A percentile compares a stretch with the other conserved stretches of the same genome.
Conservation (phyloP, 2,797 vertebrate genomes). For the Serranus cabrilla region DNA sequence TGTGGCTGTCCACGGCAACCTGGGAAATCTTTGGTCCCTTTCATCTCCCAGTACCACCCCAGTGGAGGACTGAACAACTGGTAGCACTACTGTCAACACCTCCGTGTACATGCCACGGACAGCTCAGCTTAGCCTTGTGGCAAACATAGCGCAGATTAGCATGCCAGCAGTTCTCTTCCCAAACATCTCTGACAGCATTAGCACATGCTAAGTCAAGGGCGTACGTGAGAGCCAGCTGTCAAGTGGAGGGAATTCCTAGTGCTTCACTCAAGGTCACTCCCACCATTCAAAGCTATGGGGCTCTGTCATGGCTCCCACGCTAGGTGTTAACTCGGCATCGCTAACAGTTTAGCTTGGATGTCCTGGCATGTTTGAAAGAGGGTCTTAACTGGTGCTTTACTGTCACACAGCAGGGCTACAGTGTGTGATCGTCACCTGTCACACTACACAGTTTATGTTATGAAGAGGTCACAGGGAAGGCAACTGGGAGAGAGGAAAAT, state of each 20-base stretch:
- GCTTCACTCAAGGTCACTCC: slow-evolving; percentile 77
- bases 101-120: slow-evolving; percentile 51
- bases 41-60: slow-evolving; percentile 68
- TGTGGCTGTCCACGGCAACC: slow-evolving; percentile 56
- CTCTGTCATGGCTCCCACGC: slow-evolving; percentile 61
- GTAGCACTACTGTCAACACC: slow-evolving; percentile 72
- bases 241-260: slow-evolving; percentile 70
- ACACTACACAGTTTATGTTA: slow-evolving; percentile 1
- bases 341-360: slow-evolving; percentile 78
- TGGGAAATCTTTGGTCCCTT: slow-evolving; percentile 65
- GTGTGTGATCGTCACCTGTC: slow-evolving; percentile 54
- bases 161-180: slow-evolving; percentile 68
- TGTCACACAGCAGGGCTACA: slow-evolving; percentile 29
- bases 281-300: slow-evolving; percentile 65
- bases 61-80: slow-evolving; percentile 72
- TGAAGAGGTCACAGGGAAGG: slow-evolving; percentile 19
- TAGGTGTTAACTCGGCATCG: slow-evolving; percentile 75
- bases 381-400: slow-evolving; percentile 62
- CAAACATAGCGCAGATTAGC: slow-evolving; percentile 78
- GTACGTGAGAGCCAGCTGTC: slow-evolving; percentile 76
- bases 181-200: slow-evolving; percentile 76
- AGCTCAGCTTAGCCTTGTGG: slow-evolving; percentile 69
- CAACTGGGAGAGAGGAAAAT: neutral
- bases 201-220: slow-evolving; percentile 73
- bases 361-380: slow-evolving; percentile 60